Conservation (phyloP, 2,797 vertebrate species). For the Siniperca obscura region DNA sequence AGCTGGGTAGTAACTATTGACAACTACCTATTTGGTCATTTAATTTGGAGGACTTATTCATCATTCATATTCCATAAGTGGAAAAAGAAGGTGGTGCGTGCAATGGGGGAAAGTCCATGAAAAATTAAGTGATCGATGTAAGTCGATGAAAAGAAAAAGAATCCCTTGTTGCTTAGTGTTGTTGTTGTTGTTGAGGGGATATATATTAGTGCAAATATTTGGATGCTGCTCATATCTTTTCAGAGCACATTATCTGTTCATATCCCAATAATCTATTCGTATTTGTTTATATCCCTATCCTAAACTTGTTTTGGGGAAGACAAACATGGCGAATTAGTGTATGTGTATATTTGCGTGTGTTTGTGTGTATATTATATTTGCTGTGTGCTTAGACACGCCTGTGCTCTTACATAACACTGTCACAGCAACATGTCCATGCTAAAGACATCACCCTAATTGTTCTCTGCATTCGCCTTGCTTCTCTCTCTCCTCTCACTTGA, state of each 20-base stretch:
- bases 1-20: too few relatives aligned
- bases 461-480: slow-evolving; percentile 19
- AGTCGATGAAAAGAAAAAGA: too few relatives aligned
- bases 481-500: slow-evolving; percentile 48
- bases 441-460: slow-evolving; percentile 52
- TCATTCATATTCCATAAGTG: not conserved
- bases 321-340: not conserved
- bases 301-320: not conserved
- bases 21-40: not conserved
- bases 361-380: slow-evolving; percentile 28
- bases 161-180: not conserved
- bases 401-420: slow-evolving; percentile 64
- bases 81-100: not conserved
- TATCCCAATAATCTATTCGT: not conserved
- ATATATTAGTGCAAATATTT: not conserved
- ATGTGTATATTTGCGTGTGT: slow-evolving; percentile 19
- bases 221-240: not conserved
- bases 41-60: not conserved
- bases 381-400: slow-evolving; percentile 38
- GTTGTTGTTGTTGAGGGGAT: not conserved
- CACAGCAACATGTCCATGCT: slow-evolving; percentile 32
- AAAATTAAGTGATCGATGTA: not conserved
- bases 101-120: not conserved
- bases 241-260: not conserved
- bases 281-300: not conserved